Evolutionary conservation across 2,113 vertebrate species (phyloP).

Genomic region (Lipotes vexillifer): DNA sequence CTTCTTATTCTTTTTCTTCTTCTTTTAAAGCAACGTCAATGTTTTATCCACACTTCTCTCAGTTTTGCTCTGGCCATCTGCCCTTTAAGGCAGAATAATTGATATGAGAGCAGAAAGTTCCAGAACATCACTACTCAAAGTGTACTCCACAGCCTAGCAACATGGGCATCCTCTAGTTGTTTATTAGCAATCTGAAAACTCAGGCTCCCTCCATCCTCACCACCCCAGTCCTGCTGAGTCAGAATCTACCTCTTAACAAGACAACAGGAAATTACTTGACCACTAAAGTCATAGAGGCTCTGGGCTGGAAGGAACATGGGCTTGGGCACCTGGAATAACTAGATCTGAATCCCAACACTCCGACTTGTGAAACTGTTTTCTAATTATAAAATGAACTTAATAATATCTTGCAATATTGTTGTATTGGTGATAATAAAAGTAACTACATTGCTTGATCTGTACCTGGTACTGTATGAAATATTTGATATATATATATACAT

Average conservation of each 20-base stretch:
- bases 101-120: not conserved
- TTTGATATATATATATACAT: not conserved
- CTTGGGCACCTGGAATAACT: not conserved
- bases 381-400: not conserved
- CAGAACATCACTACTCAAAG: not conserved
- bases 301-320: not conserved
- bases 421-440: not conserved
- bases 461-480: not conserved
- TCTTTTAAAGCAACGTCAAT: not conserved
- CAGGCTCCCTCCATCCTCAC: not conserved
- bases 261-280: not conserved
- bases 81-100: not conserved
- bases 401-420: not conserved
- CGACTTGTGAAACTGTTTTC: not conserved
- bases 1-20: not conserved
- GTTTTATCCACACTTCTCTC: too few species aligned
- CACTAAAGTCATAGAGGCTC: not conserved
- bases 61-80: not conserved
- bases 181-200: not conserved
- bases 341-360: not conserved
- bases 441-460: not conserved
- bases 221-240: not conserved
- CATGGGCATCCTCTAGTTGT: accelerated
- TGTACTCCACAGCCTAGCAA: too few species aligned
- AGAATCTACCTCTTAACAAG: not conserved